These are phyloP conservation scores for Chaenogobius annularis DNA, from an alignment of 2,113 vertebrate species.

Conservation along the genomic window DNA sequence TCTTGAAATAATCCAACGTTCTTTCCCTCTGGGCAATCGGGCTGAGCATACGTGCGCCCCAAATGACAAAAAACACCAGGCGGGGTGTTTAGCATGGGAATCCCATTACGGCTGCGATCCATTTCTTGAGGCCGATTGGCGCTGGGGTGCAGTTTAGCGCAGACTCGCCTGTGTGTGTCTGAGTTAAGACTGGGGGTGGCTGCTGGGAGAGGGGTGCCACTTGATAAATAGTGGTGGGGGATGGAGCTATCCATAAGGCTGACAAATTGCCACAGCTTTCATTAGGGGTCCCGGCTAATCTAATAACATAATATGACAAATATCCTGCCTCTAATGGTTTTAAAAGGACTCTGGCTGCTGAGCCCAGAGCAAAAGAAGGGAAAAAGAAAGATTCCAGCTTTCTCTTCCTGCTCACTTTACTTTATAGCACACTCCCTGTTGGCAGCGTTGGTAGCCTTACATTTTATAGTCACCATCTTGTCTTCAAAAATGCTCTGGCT, in stretches of 20 bases:
- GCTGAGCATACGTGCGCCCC: conserved; percentile 57
- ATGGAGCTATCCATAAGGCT: conserved; percentile 76
- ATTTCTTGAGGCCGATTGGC: conserved; percentile 55
- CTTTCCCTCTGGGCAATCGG: conserved; percentile 64
- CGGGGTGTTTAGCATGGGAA: conserved; percentile 73
- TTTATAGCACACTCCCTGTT: conserved; percentile 35
- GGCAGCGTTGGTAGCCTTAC: conserved; percentile 24
- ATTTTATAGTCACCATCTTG: conserved; percentile 1
- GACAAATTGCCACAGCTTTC: conserved; percentile 81
- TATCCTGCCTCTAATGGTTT: conserved; percentile 77
- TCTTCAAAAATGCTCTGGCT: conserved; percentile 14
- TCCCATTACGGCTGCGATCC: conserved; percentile 69
- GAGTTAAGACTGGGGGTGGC: conserved; percentile 42
- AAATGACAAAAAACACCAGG: conserved; percentile 69
- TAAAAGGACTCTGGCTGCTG: conserved; percentile 66
- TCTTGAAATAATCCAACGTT: conserved; percentile 63
- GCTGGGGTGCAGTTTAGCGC: conserved; percentile 51
- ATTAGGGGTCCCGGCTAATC: conserved; percentile 79
- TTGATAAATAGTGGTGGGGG: conserved; percentile 75
- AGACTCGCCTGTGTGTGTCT: conserved; percentile 37
- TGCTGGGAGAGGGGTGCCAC: conserved; percentile 54
- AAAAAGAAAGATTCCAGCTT: conserved; percentile 21
- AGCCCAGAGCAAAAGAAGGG: conserved; percentile 21
- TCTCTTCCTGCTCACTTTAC: conserved; percentile 33
- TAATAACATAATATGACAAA: conserved; percentile 84